phyloP scores from a whole-genome alignment of 2,888 invertebrate species.

The Pocota personata region DNA sequence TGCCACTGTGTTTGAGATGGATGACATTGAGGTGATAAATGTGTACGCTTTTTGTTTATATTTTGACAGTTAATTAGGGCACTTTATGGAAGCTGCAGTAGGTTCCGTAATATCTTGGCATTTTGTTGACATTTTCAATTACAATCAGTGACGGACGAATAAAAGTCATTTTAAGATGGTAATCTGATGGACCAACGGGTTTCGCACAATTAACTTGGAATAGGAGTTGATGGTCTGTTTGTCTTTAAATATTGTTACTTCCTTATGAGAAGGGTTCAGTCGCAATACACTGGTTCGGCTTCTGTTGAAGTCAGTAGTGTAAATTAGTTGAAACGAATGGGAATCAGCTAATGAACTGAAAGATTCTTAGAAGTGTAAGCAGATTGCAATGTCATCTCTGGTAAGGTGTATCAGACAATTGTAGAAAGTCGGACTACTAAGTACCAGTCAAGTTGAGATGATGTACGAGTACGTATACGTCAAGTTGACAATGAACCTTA shows the following conservation, averaged over 20 bases:
- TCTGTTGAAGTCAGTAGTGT: neutral
- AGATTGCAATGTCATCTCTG: neutral
- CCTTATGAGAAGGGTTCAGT: neutral
- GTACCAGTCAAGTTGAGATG: no score
- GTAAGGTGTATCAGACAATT: no score
- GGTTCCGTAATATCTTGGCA: neutral
- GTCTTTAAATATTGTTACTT: conserved; percentile 14
- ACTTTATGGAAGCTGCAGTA: conserved; percentile 40
- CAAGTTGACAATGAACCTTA: no score
- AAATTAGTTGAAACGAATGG: neutral
- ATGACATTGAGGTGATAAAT: conserved; percentile 69
- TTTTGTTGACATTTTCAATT: conserved; percentile 38
- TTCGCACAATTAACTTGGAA: conserved; percentile 37
- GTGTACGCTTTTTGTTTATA: conserved; percentile 34
- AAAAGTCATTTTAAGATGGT: neutral
- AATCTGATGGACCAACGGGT: neutral
- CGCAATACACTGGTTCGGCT: neutral
- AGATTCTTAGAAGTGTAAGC: neutral
- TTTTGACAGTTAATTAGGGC: conserved; percentile 69
- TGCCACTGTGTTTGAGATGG: conserved; percentile 51
- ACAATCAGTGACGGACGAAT: conserved; percentile 7
- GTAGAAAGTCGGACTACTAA: no score
- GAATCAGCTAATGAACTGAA: neutral
- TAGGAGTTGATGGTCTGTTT: conserved; percentile 16
- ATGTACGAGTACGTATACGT: no score